Percentiles rank a stretch among this genome's conserved stretches.
These are phyloP conservation scores for Distichodus sexfasciatus DNA, from an alignment of 2,797 vertebrate genomes.

Conservation along the genomic window DNA sequence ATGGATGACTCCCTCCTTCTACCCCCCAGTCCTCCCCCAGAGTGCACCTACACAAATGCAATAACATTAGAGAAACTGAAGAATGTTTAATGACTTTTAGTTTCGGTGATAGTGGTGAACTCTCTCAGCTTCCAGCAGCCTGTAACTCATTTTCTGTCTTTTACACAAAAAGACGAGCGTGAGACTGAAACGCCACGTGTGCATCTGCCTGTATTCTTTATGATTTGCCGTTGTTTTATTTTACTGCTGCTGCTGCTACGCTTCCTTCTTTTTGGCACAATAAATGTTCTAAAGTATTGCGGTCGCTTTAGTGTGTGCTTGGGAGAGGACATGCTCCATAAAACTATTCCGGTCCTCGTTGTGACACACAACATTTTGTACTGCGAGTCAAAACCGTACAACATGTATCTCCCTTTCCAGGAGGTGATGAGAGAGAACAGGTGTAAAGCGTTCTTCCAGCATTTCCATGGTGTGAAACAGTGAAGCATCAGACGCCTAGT, in stretches of 20 bases:
- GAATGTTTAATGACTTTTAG: conserved; percentile 52
- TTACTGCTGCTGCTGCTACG: no score
- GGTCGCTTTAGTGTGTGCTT: conserved; percentile 8
- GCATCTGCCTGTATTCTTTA: no score
- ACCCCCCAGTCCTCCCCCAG: conserved; percentile 44
- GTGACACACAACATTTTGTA: background rate
- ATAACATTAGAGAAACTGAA: conserved; percentile 44
- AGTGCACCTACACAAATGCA: conserved; percentile 46
- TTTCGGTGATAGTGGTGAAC: conserved; percentile 32
- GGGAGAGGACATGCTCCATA: conserved; percentile 1
- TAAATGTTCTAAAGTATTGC: conserved; percentile 30
- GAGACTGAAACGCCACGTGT: no score
- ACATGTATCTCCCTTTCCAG: background rate
- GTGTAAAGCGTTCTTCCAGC: background rate
- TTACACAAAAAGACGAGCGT: no score
- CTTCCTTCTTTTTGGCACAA: conserved; percentile 18
- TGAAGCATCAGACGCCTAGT: background rate
- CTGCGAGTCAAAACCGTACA: background rate
- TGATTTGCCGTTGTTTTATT: no score
- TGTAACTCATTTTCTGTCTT: conserved; percentile 15
- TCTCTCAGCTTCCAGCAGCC: conserved; percentile 20
- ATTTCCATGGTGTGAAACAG: background rate
- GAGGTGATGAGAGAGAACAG: conserved; percentile 4
- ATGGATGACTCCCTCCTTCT: conserved; percentile 49
- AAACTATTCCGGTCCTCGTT: background rate